These are phyloP conservation scores for Petrosia ficiformis DNA, from an alignment of 37 sponge, comb jelly and placozoan species.

Conservation along the genomic window DNA sequence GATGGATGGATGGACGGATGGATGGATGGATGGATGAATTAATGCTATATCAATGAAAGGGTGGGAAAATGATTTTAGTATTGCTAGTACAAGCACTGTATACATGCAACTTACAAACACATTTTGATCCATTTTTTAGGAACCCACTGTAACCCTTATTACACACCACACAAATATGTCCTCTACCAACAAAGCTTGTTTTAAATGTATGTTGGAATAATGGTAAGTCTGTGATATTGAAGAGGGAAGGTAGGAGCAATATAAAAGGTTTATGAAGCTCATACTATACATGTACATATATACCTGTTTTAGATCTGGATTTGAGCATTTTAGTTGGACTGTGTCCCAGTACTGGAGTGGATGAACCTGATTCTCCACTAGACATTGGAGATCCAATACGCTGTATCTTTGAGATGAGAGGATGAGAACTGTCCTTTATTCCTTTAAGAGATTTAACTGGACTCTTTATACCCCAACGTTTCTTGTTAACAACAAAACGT, in stretches of 20 bases:
- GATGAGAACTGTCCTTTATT: background rate
- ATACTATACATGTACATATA: background rate
- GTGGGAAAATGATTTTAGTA: too few species aligned
- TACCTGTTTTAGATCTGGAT: background rate
- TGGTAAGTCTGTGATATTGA: too few species aligned
- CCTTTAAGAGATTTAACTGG: background rate
- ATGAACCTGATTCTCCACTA: background rate
- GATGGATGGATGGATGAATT: too few species aligned
- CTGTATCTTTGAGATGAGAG: background rate
- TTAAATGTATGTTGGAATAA: slow-evolving; percentile 2
- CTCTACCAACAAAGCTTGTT: background rate
- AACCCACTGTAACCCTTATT: slow-evolving; percentile 69
- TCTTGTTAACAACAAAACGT: background rate
- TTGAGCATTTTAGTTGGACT: background rate
- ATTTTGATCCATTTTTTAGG: slow-evolving; percentile 74
- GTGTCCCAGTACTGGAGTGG: background rate
- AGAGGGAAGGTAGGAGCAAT: too few species aligned
- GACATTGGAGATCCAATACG: background rate
- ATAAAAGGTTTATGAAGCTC: background rate
- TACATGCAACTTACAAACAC: slow-evolving; percentile 70
- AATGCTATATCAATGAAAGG: too few species aligned
- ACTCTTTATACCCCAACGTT: background rate
- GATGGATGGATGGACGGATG: too few species aligned
- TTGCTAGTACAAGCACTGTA: too few species aligned
- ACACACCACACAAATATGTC: slow-evolving; percentile 48